Evolutionary conservation across 2,888 invertebrate genomes (phyloP), one percentile per base, ranked within the genome.

Genomic region (Amblyteles armatorius): DNA sequence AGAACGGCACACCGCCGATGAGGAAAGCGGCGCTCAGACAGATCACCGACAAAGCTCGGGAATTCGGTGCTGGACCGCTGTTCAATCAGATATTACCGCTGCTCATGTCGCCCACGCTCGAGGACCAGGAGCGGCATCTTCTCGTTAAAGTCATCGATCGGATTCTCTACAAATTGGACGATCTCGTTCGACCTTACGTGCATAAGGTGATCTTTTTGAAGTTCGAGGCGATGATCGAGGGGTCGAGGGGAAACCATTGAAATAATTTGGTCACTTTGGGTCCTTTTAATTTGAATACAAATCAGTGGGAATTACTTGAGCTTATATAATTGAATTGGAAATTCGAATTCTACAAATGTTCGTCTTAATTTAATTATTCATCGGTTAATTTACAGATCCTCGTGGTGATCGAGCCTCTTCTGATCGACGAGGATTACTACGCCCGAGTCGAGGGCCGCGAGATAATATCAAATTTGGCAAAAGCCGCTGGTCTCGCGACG

Each of bases 341-440:
- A 3, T 19, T 19, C 3, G 19, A 3, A 9, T 19, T 19, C 9
- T 19, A 22, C 4, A 60, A 29, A 68, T 65, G 77, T 36, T 73
- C 65, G 2, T 65, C 48, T 13, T 16, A 2, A 36, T 82, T 19
- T 22, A 55, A 55, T 22, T 9, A 22, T 22, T 55, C 9, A 55
- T 52, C 7, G 52, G 19, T 19, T 7, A 11, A 57, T 22, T 90
- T 91, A 13, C 90, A 96, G 96, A 99, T 99, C 93, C 95, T 99
- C 87, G 99, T 99, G 19, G 99, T 99, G 4, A 99, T 99, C 93
- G 99, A 99, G 94, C 99, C 99, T 0, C 95, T 99, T 86, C 95
- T 99, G 57, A 99, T 99, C 93, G 99, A 99, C 94, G 99, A 99
- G 95, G 99, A 99, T 94, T 99, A 99, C 94, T 99, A 99, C 94